These are phyloP conservation scores for Tamandua tetradactyla DNA, from an alignment of 2,797 vertebrate genomes.

Conservation along the genomic window DNA sequence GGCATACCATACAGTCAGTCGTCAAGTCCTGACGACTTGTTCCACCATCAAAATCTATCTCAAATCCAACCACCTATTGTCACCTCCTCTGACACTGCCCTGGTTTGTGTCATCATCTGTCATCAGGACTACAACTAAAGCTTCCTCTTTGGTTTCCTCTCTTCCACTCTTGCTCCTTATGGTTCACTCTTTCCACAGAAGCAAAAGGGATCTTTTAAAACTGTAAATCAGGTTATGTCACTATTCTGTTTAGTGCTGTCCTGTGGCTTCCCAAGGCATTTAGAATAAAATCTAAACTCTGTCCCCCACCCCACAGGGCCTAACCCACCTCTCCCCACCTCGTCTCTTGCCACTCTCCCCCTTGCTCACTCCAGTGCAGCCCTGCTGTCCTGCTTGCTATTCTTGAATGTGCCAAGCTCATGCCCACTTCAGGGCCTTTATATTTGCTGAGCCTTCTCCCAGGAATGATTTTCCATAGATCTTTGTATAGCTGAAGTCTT, in stretches of 20 bases:
- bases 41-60: neutral
- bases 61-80: neutral
- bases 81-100: neutral
- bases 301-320: no score
- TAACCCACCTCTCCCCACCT: no score
- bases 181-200: neutral
- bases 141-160: neutral
- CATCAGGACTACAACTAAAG: neutral
- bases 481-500: neutral
- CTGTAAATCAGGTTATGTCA: neutral
- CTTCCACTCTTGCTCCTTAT: neutral
- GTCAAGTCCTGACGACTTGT: neutral
- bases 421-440: neutral
- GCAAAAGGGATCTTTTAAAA: neutral
- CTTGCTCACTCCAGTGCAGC: rapidly evolving
- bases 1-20: neutral
- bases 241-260: neutral
- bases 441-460: neutral
- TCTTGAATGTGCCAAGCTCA: no score
- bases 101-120: rapidly evolving
- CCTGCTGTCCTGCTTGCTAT: neutral
- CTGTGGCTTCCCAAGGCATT: neutral
- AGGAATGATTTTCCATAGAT: neutral
- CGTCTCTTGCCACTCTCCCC: neutral
- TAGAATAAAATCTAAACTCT: neutral